Percentiles rank a stretch among this genome's conserved stretches.
phyloP scores from a whole-genome alignment of 2,888 invertebrate species.

The Patella caerulea region DNA sequence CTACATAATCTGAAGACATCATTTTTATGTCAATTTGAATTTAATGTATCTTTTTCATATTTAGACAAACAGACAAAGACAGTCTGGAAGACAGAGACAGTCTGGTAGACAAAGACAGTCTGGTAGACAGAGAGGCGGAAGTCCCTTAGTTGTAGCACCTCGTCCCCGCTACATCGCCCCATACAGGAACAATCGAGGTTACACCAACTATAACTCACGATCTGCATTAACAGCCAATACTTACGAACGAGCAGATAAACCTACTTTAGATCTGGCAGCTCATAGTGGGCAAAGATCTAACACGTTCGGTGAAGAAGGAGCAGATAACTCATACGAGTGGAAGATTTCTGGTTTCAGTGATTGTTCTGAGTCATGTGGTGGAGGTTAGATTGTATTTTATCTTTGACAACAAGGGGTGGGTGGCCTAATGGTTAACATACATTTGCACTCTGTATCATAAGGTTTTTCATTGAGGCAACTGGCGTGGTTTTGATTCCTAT shows the following conservation, averaged over 20 bases:
- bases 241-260: conserved; percentile 18
- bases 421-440: too few species aligned
- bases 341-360: conserved; percentile 83
- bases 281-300: neutral
- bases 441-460: too few species aligned
- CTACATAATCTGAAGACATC: too few species aligned
- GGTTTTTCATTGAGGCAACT: too few species aligned
- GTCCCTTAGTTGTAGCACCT: conserved; percentile 10
- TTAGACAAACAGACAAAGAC: too few species aligned
- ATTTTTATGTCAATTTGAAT: too few species aligned
- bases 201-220: conserved; percentile 12
- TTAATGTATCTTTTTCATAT: too few species aligned
- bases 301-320: conserved; percentile 31
- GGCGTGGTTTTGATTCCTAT: too few species aligned
- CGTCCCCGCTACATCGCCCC: conserved; percentile 19
- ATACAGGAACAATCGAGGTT: conserved; percentile 9
- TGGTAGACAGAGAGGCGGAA: neutral
- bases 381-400: conserved; percentile 43
- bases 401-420: too few species aligned
- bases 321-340: conserved; percentile 75
- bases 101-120: neutral
- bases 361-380: conserved; percentile 78
- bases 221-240: conserved; percentile 21
- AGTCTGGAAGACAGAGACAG: too few species aligned
- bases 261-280: conserved; percentile 37